A percentile compares a stretch with the other conserved stretches of the same genome.
These are phyloP conservation scores for Gadus chalcogrammus DNA, from an alignment of 2,113 vertebrate species.

Conservation along the genomic window DNA sequence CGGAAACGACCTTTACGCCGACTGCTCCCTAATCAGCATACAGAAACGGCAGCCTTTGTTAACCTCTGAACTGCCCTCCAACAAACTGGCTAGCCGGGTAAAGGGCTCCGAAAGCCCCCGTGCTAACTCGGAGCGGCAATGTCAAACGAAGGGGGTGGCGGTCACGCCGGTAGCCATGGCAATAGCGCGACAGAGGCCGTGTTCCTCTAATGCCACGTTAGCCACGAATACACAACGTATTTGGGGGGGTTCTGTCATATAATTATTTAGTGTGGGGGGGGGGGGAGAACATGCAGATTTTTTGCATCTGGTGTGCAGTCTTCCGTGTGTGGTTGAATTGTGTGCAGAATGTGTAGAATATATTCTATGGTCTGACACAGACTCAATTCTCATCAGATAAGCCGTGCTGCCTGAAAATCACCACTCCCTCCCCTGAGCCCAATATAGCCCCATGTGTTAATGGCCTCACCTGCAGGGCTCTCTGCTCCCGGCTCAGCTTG, in stretches of 20 bases:
- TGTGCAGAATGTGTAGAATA: no score
- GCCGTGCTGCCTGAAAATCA: no score
- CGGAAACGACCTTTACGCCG: conserved; percentile 63
- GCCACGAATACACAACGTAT: no score
- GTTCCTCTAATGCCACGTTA: conserved; percentile 10
- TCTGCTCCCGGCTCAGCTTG: conserved; percentile 96
- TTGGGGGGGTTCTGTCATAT: no score
- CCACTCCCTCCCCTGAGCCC: no score
- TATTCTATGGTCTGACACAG: no score
- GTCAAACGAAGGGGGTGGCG: conserved; percentile 46
- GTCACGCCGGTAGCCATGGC: conserved; percentile 46
- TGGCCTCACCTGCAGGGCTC: conserved; percentile 93
- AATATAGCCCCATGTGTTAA: conserved; percentile 16
- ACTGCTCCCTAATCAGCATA: conserved; percentile 62
- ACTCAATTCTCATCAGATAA: no score
- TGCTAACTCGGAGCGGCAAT: conserved; percentile 43
- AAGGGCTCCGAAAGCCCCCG: conserved; percentile 41
- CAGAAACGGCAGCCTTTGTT: conserved; percentile 59
- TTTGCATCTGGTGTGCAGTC: no score
- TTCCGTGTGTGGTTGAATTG: no score
- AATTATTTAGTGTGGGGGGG: no score
- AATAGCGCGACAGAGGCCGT: conserved; percentile 39
- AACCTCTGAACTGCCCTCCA: conserved; percentile 62
- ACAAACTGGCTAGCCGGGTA: conserved; percentile 27
- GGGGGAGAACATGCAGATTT: no score